Base-by-base conservation (phyloP, 2,888 invertebrate genomes). In the Cataglyphis cursor region DNA sequence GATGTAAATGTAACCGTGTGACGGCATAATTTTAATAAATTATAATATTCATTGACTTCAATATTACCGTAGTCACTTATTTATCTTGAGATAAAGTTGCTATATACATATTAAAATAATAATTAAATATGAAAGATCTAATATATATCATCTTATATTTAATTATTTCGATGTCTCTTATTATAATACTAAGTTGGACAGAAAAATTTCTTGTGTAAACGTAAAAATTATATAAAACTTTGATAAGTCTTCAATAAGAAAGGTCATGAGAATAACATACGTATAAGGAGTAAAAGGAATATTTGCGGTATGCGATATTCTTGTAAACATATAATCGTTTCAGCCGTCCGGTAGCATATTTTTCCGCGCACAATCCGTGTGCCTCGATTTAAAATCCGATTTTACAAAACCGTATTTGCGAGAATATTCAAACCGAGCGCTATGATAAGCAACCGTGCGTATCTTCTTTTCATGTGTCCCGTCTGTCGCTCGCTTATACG, bases 381-480 rank as follows among this genome's bases (percentile, higher is more conserved):
- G 21, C n/a, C 15, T 48, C 35, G 51, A 81, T 78, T 35, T 38
- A 44, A 75, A 78, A 75, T 75, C 48, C 64, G 41, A 78, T 78
- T 78, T 54, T 15, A 31, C 51, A 54, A 64, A 64, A 24, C 15
- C 64, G n/a, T 48, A 75, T 35, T 76, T 31, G 76, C 35, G 81
- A 51, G 51, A 65, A 82, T 64, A 82, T 65, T 82, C 65, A 57
- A 64, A 24, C n/a, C 21, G 48, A 41, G 35, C 62, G 48, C 61
- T 61, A 21, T 24, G 51, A 51, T 62, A 81, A 81, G 81, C 62
- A 81, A n/a, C 38, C 35, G 75, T 62, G 75, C 81, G 48, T 74
- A 61, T 75, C 51, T 44, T 51, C 51, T 51, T 51, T 24, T 21
- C 62, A 15, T 28, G 28, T 38, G 70, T 73, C 24, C 73, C 48